These are phyloP conservation scores for Amiota communis DNA, from an alignment of 2,888 invertebrate genomes.

Conservation along the genomic window DNA sequence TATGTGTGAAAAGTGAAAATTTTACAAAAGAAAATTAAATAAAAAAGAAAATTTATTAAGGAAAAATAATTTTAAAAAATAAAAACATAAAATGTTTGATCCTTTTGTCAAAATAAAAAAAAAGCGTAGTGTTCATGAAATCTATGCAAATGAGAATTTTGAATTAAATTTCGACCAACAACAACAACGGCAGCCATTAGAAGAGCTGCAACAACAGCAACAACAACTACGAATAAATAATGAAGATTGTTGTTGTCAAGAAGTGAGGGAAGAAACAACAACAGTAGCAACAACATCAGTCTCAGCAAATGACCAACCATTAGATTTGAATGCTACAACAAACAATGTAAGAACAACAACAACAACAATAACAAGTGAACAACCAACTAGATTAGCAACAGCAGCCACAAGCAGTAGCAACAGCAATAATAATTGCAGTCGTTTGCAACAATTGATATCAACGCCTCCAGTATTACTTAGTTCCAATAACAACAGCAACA, in stretches of 20 bases:
- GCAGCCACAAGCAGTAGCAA: slow-evolving; percentile 54
- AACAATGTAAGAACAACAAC: slow-evolving; percentile 35
- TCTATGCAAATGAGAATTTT: slow-evolving; percentile 57
- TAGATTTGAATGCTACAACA: slow-evolving; percentile 5
- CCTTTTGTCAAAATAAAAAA: slow-evolving; percentile 73
- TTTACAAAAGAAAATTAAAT: too few relatives aligned
- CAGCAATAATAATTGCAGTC: slow-evolving; percentile 64
- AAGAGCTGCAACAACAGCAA: slow-evolving; percentile 39
- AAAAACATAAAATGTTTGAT: slow-evolving; percentile 71
- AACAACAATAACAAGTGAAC: slow-evolving; percentile 31
- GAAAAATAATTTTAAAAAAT: slow-evolving; percentile 39
- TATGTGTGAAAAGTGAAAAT: too few relatives aligned
- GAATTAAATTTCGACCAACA: slow-evolving; percentile 63
- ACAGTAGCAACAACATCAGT: slow-evolving; percentile 39
- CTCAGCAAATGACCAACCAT: slow-evolving; percentile 28
- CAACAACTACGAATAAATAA: slow-evolving; percentile 32
- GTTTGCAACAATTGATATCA: slow-evolving; percentile 70
- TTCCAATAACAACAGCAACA: slow-evolving; percentile 50
- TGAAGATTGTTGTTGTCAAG: slow-evolving; percentile 64
- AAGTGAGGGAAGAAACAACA: slow-evolving; percentile 45
- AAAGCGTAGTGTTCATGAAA: slow-evolving; percentile 67
- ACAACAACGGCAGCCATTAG: slow-evolving; percentile 52
- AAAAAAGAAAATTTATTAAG: slow-evolving; percentile 43
- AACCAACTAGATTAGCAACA: slow-evolving; percentile 42
- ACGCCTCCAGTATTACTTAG: slow-evolving; percentile 67